These are phyloP conservation scores for Desoria tigrina DNA, from an alignment of 2,888 invertebrate species.

Conservation along the genomic window DNA sequence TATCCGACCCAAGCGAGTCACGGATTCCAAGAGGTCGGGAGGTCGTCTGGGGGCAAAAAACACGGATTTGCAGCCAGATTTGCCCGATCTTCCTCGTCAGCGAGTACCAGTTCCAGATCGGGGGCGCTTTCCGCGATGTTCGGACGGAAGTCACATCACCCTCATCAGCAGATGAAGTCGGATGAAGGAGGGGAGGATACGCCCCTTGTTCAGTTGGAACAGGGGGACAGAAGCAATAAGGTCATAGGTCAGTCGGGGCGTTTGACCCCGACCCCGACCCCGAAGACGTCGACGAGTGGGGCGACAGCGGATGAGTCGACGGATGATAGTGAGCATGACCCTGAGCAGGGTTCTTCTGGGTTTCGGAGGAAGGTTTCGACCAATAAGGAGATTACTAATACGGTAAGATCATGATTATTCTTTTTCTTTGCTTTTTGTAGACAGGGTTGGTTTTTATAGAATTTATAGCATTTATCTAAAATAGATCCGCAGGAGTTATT, in stretches of 20 bases:
- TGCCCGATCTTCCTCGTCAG: background rate
- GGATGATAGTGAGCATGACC: slow-evolving; percentile 73
- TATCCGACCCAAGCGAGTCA: no score
- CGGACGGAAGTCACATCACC: background rate
- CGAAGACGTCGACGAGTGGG: slow-evolving; percentile 8
- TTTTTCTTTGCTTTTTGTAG: background rate
- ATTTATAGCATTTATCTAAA: no score
- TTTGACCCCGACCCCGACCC: slow-evolving; percentile 8
- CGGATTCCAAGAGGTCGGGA: background rate
- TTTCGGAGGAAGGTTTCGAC: slow-evolving; percentile 79
- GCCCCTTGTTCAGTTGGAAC: slow-evolving; percentile 19
- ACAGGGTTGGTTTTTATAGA: no score
- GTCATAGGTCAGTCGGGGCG: slow-evolving; percentile 27
- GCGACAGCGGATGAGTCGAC: slow-evolving; percentile 64
- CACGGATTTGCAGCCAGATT: slow-evolving; percentile 4
- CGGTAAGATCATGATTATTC: slow-evolving; percentile 63
- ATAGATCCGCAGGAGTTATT: no score
- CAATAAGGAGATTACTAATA: slow-evolving; percentile 76
- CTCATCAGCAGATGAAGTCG: background rate
- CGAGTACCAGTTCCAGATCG: slow-evolving; percentile 2
- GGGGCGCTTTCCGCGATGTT: slow-evolving; percentile 1
- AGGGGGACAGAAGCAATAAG: slow-evolving; percentile 23
- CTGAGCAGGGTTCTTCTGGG: slow-evolving; percentile 72
- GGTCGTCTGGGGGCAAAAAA: background rate
- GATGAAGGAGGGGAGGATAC: slow-evolving; percentile 17